phyloP scores from a whole-genome alignment of 2,888 invertebrate genomes.

The Cacoxenus indagator region DNA sequence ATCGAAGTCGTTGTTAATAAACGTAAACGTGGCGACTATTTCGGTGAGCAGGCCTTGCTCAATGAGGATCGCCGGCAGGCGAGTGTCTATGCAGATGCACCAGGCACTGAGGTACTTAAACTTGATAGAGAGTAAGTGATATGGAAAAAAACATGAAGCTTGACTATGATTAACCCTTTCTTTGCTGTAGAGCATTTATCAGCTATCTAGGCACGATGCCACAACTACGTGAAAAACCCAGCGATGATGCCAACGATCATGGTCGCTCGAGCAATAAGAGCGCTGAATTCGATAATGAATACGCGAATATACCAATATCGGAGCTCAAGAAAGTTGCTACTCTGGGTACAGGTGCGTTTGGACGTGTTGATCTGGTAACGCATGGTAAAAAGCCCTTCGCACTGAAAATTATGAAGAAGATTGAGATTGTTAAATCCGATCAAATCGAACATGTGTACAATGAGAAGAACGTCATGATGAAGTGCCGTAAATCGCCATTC shows the following conservation, averaged over 20 bases:
- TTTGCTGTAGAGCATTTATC: slow-evolving; percentile 77
- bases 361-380: slow-evolving; percentile 85
- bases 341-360: slow-evolving; percentile 93
- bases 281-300: slow-evolving; percentile 72
- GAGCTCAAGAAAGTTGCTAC: slow-evolving; percentile 88
- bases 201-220: slow-evolving; percentile 82
- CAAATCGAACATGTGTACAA: slow-evolving; percentile 92
- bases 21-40: slow-evolving; percentile 84
- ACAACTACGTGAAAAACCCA: slow-evolving; percentile 69
- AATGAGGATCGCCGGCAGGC: slow-evolving; percentile 90
- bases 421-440: slow-evolving; percentile 88
- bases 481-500: slow-evolving; percentile 81
- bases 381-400: slow-evolving; percentile 78
- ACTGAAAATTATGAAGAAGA: slow-evolving; percentile 89
- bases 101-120: slow-evolving; percentile 89
- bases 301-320: slow-evolving; percentile 79
- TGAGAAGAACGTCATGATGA: slow-evolving; percentile 87
- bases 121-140: slow-evolving; percentile 82
- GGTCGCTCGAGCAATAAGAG: slow-evolving; percentile 49
- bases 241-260: slow-evolving; percentile 41
- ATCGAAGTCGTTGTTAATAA: slow-evolving; percentile 79
- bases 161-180: not conserved
- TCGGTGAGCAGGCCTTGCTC: slow-evolving; percentile 89
- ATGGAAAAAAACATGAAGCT: not conserved
- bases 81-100: slow-evolving; percentile 87